Evolutionary conservation across 2,797 vertebrate species (phyloP).

Genomic region (Fratercula arctica): DNA sequence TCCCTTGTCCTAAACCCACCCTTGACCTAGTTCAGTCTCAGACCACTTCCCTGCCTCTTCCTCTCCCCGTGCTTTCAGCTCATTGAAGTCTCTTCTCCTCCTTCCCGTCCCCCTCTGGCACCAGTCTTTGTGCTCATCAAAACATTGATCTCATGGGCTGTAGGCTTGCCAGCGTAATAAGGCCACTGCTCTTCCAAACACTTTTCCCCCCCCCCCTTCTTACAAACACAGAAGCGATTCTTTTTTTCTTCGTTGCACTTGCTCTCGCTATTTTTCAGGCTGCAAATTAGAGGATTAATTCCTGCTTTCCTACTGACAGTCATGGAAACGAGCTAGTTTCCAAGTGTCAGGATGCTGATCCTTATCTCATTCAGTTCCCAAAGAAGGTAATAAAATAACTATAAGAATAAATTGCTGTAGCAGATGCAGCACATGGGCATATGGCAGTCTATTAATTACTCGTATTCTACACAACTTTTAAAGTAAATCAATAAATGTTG

Average conservation of each 20-base stretch:
- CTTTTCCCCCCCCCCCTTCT: accelerated
- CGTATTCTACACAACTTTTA: neutral
- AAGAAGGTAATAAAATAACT: constrained; percentile 20
- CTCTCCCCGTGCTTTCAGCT: neutral
- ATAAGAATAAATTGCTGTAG: neutral
- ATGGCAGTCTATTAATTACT: constrained; percentile 14
- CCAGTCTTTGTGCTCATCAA: constrained; percentile 34
- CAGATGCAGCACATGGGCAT: constrained; percentile 18
- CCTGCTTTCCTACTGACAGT: constrained; percentile 21
- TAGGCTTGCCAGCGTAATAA: constrained; percentile 43
- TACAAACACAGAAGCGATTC: neutral
- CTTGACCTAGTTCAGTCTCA: neutral
- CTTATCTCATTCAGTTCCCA: neutral
- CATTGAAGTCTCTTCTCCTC: neutral
- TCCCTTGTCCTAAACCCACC: neutral
- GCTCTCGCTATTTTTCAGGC: neutral
- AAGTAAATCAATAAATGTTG: constrained; percentile 9
- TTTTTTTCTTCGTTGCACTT: neutral
- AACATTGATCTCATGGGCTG: constrained; percentile 48
- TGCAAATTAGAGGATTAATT: constrained; percentile 37
- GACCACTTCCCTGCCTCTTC: neutral
- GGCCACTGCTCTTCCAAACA: constrained; percentile 33
- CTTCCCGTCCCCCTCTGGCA: constrained; percentile 13
- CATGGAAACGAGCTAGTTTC: constrained; percentile 9
- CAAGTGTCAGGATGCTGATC: constrained; percentile 40